A percentile compares a stretch with the other conserved stretches of the same genome.
These are phyloP conservation scores for Drosophila demipolita DNA, from an alignment of 2,888 invertebrate genomes.

Conservation along the genomic window DNA sequence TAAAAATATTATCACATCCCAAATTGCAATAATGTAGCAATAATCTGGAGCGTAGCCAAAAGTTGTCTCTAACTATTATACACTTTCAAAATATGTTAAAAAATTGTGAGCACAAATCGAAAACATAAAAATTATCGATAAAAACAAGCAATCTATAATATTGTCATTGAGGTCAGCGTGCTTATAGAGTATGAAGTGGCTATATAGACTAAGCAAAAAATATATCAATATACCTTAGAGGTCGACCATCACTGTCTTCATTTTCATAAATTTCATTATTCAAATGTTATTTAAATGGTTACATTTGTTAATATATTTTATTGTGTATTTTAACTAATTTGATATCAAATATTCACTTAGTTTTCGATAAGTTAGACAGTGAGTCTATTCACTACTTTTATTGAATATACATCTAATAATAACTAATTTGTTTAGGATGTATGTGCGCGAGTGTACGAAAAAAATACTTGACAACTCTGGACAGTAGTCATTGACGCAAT, in stretches of 20 bases:
- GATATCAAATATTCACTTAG: background rate
- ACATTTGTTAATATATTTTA: background rate
- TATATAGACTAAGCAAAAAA: background rate
- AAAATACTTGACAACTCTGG: conserved; percentile 71
- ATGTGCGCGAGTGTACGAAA: conserved; percentile 9
- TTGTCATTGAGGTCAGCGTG: background rate
- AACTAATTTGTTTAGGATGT: conserved; percentile 1
- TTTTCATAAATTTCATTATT: background rate
- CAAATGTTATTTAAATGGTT: background rate
- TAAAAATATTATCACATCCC: background rate
- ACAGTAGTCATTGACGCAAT: conserved; percentile 74
- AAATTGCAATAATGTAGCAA: background rate
- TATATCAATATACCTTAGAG: background rate
- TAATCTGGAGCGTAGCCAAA: background rate
- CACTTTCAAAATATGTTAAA: background rate
- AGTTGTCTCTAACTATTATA: background rate
- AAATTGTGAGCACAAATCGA: background rate
- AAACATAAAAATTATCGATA: background rate
- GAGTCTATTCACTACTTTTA: background rate
- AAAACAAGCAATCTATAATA: background rate
- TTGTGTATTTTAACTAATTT: background rate
- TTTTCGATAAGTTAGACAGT: background rate
- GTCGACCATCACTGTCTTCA: background rate
- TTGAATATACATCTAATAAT: background rate
- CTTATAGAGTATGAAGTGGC: background rate